These are phyloP conservation scores for Neolamprologus variostigma DNA, from an alignment of 2,113 vertebrate genomes.

Conservation along the genomic window DNA sequence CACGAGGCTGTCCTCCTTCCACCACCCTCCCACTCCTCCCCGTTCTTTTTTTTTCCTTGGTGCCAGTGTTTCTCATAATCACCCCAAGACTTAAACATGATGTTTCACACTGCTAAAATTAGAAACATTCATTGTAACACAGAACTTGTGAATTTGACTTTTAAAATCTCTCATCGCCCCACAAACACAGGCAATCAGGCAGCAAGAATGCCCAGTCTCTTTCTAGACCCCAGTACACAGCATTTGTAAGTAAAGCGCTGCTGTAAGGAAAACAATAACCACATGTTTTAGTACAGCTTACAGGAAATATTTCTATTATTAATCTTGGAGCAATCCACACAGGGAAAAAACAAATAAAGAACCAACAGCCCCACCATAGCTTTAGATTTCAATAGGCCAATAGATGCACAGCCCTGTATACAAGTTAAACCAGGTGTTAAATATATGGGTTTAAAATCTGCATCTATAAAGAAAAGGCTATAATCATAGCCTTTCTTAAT, in stretches of 20 bases:
- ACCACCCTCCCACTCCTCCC: not conserved
- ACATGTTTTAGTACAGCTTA: not conserved
- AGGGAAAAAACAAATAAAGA: not conserved
- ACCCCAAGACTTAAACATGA: not conserved
- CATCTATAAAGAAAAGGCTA: not conserved
- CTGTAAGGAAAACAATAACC: not conserved
- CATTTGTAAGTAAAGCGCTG: not conserved
- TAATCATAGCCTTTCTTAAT: not conserved
- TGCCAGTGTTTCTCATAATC: not conserved
- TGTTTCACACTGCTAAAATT: slow-evolving; percentile 3
- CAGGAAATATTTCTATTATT: not conserved
- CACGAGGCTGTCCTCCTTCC: slow-evolving; percentile 33
- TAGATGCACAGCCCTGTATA: not conserved
- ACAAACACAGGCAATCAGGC: not conserved
- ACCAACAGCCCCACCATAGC: not conserved
- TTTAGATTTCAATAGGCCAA: not conserved
- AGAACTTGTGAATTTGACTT: not conserved
- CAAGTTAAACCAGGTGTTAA: not conserved
- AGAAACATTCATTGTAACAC: not conserved
- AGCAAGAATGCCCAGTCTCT: not conserved
- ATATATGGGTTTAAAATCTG: not conserved
- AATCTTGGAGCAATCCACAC: not conserved
- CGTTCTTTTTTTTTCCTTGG: not conserved
- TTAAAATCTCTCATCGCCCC: not conserved
- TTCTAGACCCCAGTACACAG: not conserved